These are phyloP conservation scores for Verasper variegatus DNA, from an alignment of 2,113 vertebrate species.

Conservation along the genomic window DNA sequence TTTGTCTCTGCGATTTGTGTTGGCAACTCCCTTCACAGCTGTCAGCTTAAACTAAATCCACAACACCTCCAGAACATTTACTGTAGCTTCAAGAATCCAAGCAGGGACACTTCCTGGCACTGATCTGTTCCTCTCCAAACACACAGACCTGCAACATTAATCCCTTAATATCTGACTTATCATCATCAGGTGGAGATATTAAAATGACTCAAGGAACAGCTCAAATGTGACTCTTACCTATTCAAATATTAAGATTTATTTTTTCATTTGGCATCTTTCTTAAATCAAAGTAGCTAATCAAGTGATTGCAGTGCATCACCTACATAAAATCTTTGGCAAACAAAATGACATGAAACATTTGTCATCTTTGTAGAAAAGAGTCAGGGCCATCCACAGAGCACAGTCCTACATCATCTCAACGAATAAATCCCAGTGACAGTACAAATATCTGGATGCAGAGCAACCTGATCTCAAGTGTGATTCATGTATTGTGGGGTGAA, in stretches of 20 bases:
- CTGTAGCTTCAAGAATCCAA: slow-evolving; percentile 8
- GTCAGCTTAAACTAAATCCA: slow-evolving; percentile 53
- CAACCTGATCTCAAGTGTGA: slow-evolving; percentile 43
- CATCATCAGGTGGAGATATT: background rate
- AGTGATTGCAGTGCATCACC: slow-evolving; percentile 1
- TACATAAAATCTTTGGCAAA: background rate
- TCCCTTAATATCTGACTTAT: slow-evolving; percentile 12
- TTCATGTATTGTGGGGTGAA: slow-evolving; percentile 51
- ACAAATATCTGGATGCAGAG: slow-evolving; percentile 45
- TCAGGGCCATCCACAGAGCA: slow-evolving; percentile 18
- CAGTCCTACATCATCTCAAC: slow-evolving; percentile 1
- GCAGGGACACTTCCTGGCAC: slow-evolving; percentile 19
- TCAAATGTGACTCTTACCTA: background rate
- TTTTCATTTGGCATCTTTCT: too few species aligned
- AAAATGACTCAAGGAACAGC: background rate
- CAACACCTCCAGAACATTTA: slow-evolving; percentile 34
- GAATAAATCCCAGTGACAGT: background rate
- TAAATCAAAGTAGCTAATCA: too few species aligned
- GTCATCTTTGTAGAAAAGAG: slow-evolving; percentile 6
- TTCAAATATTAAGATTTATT: too few species aligned
- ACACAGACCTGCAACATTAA: slow-evolving; percentile 15
- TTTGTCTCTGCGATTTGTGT: slow-evolving; percentile 40
- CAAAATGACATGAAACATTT: slow-evolving; percentile 1
- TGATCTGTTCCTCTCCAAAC: slow-evolving; percentile 26
- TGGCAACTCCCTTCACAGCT: slow-evolving; percentile 40